Evolutionary conservation across 1,140 invertebrate genomes (phyloP), one percentile per base, ranked within the genome.

Genomic region (Cyclina sinensis): DNA sequence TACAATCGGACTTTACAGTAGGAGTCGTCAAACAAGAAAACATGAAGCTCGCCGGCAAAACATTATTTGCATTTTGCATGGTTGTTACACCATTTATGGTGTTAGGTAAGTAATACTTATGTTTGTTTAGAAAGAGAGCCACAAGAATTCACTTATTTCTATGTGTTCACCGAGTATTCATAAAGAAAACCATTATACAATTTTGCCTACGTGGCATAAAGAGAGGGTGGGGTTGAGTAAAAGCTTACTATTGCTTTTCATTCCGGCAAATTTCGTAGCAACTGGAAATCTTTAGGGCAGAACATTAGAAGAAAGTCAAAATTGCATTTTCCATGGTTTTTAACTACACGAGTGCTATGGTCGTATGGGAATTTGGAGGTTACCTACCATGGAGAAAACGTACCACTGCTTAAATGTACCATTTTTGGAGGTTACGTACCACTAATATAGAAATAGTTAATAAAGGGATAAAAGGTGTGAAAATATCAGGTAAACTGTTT

Each of bases 1-100:
- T 70, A 70, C 37, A 14, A 35, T 70, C 65, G 65, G 65, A 18
- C 21, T 18, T 39, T 70, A 37, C 32, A 4, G 65, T 70, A 3
- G 32, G 32, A 70, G 24, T 57, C 54, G 24, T n/a, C 16, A 5
- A n/a, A 9, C 24, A 39, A 46, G 24, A 2, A 54, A 86, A 62
- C 3, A 86, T 86, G 84, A 30, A 76, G n/a, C 37, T 76, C 35
- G 84, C 84, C 70, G 84, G 48, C 73, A 78, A 86, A 78, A 76
- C 84, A 14, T 78, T 86, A 27, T 76, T 78, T 43, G 46, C 84
- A 35, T 86, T 78, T 62, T 76, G 68, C 35, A 24, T 86, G 48
- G 1, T 86, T 21, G 35, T 78, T 16, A 65, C 48, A 24, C 84
- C 84, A 24, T 78, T 62, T 24, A 24, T 86, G 73, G 84, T 86